Base-by-base conservation (phyloP, 2,888 invertebrate genomes). In the Conus canariensis region DNA sequence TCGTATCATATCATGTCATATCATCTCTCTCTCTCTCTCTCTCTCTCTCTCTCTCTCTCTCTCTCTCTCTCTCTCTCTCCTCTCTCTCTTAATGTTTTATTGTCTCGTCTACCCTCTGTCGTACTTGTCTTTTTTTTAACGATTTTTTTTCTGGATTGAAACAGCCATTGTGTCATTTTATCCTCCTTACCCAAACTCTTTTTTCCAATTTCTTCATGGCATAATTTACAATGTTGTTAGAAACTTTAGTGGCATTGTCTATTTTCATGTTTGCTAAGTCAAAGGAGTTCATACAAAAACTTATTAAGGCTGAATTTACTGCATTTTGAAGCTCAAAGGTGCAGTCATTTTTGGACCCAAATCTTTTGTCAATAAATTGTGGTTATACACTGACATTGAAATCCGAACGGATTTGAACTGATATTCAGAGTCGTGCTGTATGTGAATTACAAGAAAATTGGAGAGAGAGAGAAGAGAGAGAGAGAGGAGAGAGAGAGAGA, bases 401-500 rank as follows among this genome's bases (percentile, higher is more conserved):
- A 64, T 14, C 64, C 10, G 16, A 64, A 16, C 10, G 1, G 64
- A 64, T 64, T 45, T 45, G 45, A 45, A 4, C 45, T 45, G 45
- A 45, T 45, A 45, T 45, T 4, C 45, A 45, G 45, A 45, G 45
- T 45, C 45, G 45, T 45, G 45, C 45, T 45, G 45, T 45, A 45
- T 45, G 45, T 45, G 3, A 45, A 64, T 64, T 64, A 64, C 60
- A 64, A 64, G 16, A 64, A 64, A 64, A 64, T 14, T 10, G 60
- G 19, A 22, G n/a, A 70, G 70, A 22, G 22, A 70, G 19, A 70
- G 70, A 70, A 70, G 70, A 70, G 70, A 70, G 70, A 70, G 70
- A 70, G 70, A 70, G 70, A 70, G 70, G 70, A 70, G 70, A 70
- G 70, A 70, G 70, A 70, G 70, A 70, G 70, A 70, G 70, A 70